Evolutionary conservation across 1,140 invertebrate species (phyloP).

Genomic region (Polypedilum vanderplanki): DNA sequence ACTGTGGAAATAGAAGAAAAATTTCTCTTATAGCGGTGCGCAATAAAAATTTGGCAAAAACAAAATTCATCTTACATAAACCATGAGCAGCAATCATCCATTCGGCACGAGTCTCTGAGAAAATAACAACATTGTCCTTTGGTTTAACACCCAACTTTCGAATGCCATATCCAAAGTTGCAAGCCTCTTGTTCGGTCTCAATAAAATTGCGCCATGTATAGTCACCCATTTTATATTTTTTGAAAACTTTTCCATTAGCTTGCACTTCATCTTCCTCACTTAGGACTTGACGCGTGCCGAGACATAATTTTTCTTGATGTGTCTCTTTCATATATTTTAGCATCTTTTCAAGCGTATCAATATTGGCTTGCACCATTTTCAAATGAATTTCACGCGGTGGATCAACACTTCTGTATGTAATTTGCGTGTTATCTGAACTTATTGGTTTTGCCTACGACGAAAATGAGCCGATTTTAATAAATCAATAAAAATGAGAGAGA

Average conservation of each 20-base stretch:
- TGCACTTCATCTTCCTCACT: slow-evolving; percentile 91
- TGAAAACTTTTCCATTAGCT: slow-evolving; percentile 89
- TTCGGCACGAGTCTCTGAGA: slow-evolving; percentile 93
- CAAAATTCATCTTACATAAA: slow-evolving; percentile 52
- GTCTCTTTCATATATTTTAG: slow-evolving; percentile 67
- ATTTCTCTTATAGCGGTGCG: too few species aligned
- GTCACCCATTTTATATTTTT: slow-evolving; percentile 92
- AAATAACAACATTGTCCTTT: slow-evolving; percentile 77
- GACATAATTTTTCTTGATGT: slow-evolving; percentile 65
- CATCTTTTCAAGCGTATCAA: slow-evolving; percentile 82
- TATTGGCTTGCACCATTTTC: slow-evolving; percentile 62
- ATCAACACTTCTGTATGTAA: slow-evolving; percentile 67
- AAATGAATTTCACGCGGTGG: slow-evolving; percentile 60
- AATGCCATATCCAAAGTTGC: slow-evolving; percentile 67
- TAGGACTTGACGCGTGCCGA: slow-evolving; percentile 86
- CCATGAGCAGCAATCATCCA: slow-evolving; percentile 95
- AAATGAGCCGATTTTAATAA: not conserved
- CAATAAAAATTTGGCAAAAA: not conserved
- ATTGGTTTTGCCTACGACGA: slow-evolving; percentile 39
- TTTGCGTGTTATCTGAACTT: slow-evolving; percentile 42
- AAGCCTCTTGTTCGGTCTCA: slow-evolving; percentile 58
- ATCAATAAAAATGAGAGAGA: slow-evolving; percentile 28
- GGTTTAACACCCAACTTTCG: slow-evolving; percentile 58
- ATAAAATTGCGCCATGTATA: slow-evolving; percentile 86
- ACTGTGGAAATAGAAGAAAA: slow-evolving; percentile 45